phyloP scores from a whole-genome alignment of 2,113 vertebrate species.

The Misgurnus anguillicaudatus region DNA sequence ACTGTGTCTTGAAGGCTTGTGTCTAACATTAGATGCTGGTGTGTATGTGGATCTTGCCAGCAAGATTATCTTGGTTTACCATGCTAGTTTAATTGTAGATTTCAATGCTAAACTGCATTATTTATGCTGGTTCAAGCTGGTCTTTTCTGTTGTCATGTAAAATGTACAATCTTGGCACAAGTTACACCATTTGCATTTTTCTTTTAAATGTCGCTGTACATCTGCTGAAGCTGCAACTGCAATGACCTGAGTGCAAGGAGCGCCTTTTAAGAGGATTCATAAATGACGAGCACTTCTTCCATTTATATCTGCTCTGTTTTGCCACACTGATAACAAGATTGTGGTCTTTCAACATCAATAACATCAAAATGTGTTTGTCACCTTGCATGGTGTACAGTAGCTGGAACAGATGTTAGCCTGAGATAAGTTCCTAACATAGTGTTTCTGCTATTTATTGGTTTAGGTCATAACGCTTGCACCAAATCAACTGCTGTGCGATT shows the following conservation, averaged over 20 bases:
- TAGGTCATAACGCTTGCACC: background rate
- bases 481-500: constrained; percentile 1
- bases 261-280: no score
- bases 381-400: background rate
- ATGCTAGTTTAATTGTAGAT: no score
- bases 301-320: background rate
- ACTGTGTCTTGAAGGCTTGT: no score
- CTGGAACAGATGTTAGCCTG: background rate
- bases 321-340: background rate
- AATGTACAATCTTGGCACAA: background rate
- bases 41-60: no score
- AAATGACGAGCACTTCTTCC: background rate
- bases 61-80: no score
- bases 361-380: background rate
- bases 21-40: no score
- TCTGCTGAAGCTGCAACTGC: background rate
- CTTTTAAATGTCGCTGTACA: background rate
- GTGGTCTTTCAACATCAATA: background rate
- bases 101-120: no score
- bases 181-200: constrained; percentile 19
- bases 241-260: background rate
- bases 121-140: background rate
- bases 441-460: background rate
- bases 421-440: background rate
- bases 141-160: constrained; percentile 10